phyloP scores from a whole-genome alignment of 2,113 vertebrate genomes.

The Galbula dea region DNA sequence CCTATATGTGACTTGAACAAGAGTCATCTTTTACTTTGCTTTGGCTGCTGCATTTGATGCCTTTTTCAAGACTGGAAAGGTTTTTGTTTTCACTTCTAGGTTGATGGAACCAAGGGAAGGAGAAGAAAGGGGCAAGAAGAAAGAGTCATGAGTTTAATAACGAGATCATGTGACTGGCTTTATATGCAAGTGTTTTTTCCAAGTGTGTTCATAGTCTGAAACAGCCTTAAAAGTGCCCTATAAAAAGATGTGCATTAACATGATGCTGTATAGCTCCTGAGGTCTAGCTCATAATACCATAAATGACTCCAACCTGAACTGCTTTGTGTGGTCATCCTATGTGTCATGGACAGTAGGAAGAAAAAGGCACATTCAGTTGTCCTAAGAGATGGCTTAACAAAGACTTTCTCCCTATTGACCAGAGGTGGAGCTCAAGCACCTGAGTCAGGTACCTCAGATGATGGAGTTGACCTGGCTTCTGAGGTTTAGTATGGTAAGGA shows the following conservation, averaged over 20 bases:
- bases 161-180: not conserved
- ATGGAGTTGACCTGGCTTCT: not conserved
- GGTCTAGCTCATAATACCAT: not conserved
- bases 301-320: not conserved
- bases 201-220: not conserved
- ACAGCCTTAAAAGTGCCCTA: not conserved
- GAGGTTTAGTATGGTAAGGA: not conserved
- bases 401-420: not conserved
- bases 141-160: not conserved
- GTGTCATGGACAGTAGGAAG: not conserved
- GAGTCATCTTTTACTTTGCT: not conserved
- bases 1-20: not conserved
- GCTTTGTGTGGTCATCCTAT: not conserved
- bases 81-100: not conserved
- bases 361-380: not conserved
- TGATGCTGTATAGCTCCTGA: not conserved
- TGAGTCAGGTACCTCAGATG: not conserved
- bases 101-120: not conserved
- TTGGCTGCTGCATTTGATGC: not conserved
- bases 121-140: not conserved
- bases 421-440: not conserved
- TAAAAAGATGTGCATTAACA: fast-evolving
- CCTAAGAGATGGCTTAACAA: not conserved
- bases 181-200: not conserved
- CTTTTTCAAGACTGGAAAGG: not conserved